phyloP scores from a whole-genome alignment of 2,797 vertebrate species.

The Smutsia gigantea region DNA sequence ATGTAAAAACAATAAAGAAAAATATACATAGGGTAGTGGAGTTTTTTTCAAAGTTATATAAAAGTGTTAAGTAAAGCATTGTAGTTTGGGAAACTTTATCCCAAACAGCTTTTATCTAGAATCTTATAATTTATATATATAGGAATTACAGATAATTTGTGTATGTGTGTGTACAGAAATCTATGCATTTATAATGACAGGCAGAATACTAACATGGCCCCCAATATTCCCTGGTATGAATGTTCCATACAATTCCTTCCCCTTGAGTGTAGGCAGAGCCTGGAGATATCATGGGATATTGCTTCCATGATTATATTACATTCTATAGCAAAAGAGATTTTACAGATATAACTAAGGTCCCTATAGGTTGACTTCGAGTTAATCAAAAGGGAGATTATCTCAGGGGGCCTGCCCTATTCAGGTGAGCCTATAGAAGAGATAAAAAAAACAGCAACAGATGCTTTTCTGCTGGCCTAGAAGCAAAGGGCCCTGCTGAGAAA shows the following conservation, averaged over 20 bases:
- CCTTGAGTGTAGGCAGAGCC: background rate
- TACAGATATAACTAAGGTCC: background rate
- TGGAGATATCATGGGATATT: background rate
- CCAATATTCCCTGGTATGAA: background rate
- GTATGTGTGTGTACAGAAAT: background rate
- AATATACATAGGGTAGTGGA: background rate
- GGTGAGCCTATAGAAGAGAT: background rate
- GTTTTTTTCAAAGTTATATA: background rate
- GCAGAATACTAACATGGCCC: background rate
- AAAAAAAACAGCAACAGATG: background rate
- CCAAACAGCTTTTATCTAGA: background rate
- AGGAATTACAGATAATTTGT: background rate
- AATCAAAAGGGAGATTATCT: background rate
- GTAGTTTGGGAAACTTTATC: constrained; percentile 15
- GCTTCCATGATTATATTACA: background rate
- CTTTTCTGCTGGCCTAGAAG: background rate
- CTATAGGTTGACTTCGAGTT: background rate
- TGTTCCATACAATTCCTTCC: background rate
- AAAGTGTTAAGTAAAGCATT: constrained; percentile 18
- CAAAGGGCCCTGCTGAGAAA: background rate
- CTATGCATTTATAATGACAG: background rate
- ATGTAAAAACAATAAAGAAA: background rate
- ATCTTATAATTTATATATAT: background rate
- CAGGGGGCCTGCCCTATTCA: background rate
- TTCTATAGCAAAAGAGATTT: background rate